phyloP scores from a whole-genome alignment of 2,113 vertebrate species.

The Oenanthe melanoleuca region DNA sequence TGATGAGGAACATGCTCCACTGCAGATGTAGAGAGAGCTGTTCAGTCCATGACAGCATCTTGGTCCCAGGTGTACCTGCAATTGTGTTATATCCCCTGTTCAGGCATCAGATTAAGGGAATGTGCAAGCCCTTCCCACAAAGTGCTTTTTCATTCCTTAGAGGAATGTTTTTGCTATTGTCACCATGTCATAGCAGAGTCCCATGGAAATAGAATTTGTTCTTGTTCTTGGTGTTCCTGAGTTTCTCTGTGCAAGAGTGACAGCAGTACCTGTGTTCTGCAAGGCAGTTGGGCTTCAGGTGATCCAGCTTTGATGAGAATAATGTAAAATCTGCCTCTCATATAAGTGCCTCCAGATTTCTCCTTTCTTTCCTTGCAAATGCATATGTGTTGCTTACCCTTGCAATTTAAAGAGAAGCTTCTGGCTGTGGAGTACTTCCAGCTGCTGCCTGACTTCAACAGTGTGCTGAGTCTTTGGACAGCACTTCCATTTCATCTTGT shows the following conservation, averaged over 20 bases:
- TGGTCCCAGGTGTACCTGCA: background rate
- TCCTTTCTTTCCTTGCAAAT: background rate
- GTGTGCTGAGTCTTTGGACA: background rate
- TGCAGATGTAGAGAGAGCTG: background rate
- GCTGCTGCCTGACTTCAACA: background rate
- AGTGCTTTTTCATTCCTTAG: background rate
- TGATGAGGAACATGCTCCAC: background rate
- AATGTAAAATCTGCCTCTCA: background rate
- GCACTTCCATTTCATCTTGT: background rate
- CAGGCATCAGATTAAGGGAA: background rate
- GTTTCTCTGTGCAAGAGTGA: background rate
- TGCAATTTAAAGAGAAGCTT: background rate
- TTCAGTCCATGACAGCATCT: background rate
- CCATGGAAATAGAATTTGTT: slow-evolving; percentile 4
- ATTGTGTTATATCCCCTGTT: accelerated
- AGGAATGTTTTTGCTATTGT: background rate
- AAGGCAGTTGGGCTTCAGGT: background rate
- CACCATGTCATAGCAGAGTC: accelerated
- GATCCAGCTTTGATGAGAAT: background rate
- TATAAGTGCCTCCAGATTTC: background rate
- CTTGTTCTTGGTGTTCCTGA: background rate
- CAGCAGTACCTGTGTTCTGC: background rate
- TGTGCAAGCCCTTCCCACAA: background rate
- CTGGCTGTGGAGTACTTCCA: background rate
- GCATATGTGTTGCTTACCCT: background rate